Base-by-base conservation (phyloP, 1,140 invertebrate species). In the Aleiodes sp. region DNA sequence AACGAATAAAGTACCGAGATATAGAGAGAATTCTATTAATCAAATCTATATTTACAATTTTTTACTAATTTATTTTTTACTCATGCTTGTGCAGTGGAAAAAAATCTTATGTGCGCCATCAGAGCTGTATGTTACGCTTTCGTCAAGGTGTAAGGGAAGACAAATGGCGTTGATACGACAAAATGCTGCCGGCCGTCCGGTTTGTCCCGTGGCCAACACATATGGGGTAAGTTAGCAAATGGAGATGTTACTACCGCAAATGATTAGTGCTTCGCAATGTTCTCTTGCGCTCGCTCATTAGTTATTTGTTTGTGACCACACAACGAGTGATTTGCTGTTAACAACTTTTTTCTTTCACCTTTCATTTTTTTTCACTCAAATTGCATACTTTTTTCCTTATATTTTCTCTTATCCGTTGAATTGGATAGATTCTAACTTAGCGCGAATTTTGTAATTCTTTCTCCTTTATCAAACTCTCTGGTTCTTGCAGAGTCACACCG, bases 201-300 rank as follows among this genome's bases (percentile, higher is more conserved):
- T 69, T 69, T 69, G 65, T 68, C 63, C 43, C 46, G 60, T 8
- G 19, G 21, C 33, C 41, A 56, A 41, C 57, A 68, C 64, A 43
- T 43, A 43, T 16, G 19, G 19, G 7, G 29, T 31, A 28, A 59
- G 26, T 28, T 26, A 57, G 73, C 71, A 71, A 76, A 83, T 84
- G 75, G 83, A 82, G 82, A 84, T 76, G 77, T 83, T 78, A 70
- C 70, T 52, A 59, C 74, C 64, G 71, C 71, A 73, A 79, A 80
- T 77, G 75, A 84, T 84, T 80, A 79, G 77, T 77, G 74, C 12
- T 69, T 62, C 41, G 61, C 62, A 64, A 61, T 37, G 29, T 33
- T 26, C 61, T 64, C 37, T 35, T 66, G 29, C 10, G n/a, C 43
- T 16, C 52, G 52, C 31, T 29, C 31, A 10, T 52, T 66, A 24